A percentile compares a stretch with the other conserved stretches of the same genome.
Evolutionary conservation across 2,797 vertebrate species (phyloP).

Genomic region (Eulemur rubriventer): DNA sequence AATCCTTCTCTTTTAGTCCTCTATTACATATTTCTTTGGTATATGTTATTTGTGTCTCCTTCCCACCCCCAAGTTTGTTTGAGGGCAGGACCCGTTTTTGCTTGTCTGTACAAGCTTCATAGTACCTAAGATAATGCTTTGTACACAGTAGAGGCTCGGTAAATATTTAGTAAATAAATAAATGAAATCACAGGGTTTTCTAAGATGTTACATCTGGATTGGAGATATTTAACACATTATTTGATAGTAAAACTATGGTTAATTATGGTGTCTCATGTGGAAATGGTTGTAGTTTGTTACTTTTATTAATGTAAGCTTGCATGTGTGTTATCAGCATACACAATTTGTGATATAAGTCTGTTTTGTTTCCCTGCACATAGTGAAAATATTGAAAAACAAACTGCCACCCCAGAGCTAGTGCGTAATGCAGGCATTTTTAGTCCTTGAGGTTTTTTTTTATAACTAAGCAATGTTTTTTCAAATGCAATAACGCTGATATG

Average conservation of each 20-base stretch:
- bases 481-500: conserved; percentile 53
- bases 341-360: not conserved
- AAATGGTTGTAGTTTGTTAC: not conserved
- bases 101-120: not conserved
- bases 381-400: conserved; percentile 42
- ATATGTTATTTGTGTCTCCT: not conserved
- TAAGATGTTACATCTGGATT: not conserved
- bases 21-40: not conserved
- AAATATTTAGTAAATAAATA: conserved; percentile 29
- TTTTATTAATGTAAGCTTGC: conserved; percentile 23
- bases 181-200: conserved; percentile 40
- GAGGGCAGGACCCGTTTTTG: not conserved
- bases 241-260: conserved; percentile 44
- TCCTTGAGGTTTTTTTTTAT: conserved; percentile 46
- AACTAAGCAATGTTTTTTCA: conserved; percentile 46
- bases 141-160: not conserved
- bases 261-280: not conserved
- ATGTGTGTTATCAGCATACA: not conserved
- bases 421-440: conserved; percentile 45
- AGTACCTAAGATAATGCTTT: not conserved
- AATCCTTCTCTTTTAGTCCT: not conserved
- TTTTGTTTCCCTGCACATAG: conserved; percentile 25
- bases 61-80: not conserved
- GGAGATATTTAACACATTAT: conserved; percentile 1
- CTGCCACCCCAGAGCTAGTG: conserved; percentile 24